Conservation (phyloP, 2,113 vertebrate species). For the cat (Felis catus) region DNA sequence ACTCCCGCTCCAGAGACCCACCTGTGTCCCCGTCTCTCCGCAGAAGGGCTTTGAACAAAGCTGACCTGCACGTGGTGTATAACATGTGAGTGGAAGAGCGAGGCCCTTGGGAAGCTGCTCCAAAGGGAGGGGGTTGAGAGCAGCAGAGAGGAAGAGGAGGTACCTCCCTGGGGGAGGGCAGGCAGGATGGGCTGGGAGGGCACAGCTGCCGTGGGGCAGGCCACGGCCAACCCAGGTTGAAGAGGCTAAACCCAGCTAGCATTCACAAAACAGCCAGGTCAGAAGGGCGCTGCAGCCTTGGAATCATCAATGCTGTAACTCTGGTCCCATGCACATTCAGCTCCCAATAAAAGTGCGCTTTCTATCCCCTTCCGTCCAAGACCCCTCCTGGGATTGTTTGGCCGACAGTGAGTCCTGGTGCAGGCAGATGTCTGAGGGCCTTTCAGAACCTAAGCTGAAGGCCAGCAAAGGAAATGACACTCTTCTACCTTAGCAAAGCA, state of each 20-base stretch:
- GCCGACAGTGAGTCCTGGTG: too few relatives aligned
- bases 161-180: rapidly evolving
- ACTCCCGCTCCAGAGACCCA: neutral
- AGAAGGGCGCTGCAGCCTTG: neutral
- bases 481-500: neutral
- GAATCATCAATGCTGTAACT: neutral
- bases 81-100: neutral
- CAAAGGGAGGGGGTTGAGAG: neutral
- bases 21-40: too few relatives aligned
- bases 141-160: neutral
- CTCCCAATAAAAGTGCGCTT: neutral
- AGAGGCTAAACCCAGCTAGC: neutral
- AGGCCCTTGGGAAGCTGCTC: neutral
- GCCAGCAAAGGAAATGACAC: neutral
- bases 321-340: neutral
- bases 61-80: neutral
- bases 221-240: too few relatives aligned
- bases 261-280: neutral
- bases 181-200: neutral
- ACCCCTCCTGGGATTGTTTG: neutral
- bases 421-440: neutral
- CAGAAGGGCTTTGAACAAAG: neutral
- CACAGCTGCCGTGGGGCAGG: neutral
- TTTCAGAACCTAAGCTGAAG: neutral
- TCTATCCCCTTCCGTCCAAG: neutral